A percentile compares a stretch with the other conserved stretches of the same genome.
phyloP scores from a whole-genome alignment of 1,140 invertebrate species.

The Tetragonula clypearis region DNA sequence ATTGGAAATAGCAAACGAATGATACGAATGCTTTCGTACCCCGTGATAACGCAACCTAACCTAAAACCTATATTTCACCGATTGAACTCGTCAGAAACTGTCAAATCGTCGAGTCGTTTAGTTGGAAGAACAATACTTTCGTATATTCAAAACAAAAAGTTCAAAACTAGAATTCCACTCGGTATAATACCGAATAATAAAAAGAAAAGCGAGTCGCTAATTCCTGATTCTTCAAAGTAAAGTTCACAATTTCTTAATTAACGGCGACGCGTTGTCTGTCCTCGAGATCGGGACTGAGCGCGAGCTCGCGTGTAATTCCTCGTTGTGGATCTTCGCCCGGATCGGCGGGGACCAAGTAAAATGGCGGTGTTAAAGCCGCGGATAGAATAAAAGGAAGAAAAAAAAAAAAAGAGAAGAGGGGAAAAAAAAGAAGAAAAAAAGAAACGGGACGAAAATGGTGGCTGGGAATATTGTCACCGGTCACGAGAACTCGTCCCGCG shows the following conservation, averaged over 20 bases:
- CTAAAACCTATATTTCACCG: no score
- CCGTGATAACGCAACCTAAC: no score
- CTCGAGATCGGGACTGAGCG: not conserved
- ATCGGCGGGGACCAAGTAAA: slow-evolving; percentile 34
- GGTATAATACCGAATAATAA: no score
- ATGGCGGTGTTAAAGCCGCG: slow-evolving; percentile 48
- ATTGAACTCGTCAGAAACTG: no score
- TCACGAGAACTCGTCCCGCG: slow-evolving; percentile 60
- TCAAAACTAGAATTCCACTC: no score
- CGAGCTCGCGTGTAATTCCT: slow-evolving; percentile 43
- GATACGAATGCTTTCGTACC: no score
- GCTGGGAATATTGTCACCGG: slow-evolving; percentile 67
- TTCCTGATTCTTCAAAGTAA: no score
- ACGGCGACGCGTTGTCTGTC: not conserved
- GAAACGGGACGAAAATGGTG: slow-evolving; percentile 57
- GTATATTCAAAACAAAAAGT: no score
- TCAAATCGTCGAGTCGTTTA: no score
- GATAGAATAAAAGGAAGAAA: not conserved
- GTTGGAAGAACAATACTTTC: no score
- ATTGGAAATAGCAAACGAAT: no score
- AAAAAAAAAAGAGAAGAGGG: not conserved
- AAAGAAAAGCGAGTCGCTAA: no score
- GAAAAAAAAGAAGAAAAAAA: slow-evolving; percentile 7
- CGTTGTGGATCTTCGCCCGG: slow-evolving; percentile 14
- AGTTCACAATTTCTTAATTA: slow-evolving; percentile 12